Percentiles rank a stretch among this genome's conserved stretches.
Conservation (phyloP, 2,888 invertebrate species). For the Ecliptopera silaceata region DNA sequence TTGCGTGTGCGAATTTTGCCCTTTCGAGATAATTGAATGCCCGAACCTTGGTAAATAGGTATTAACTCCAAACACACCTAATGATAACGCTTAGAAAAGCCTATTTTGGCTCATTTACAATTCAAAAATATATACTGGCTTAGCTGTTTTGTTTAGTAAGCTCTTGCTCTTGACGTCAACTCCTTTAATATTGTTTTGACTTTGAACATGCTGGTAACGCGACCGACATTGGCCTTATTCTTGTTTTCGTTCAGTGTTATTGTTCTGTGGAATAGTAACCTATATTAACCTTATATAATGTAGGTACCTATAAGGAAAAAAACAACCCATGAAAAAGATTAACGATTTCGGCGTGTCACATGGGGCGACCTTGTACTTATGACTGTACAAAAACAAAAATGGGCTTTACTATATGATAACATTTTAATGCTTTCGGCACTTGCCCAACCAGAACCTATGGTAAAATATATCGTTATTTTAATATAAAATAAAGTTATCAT, state of each 20-base stretch:
- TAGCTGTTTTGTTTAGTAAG: neutral
- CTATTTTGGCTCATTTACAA: neutral
- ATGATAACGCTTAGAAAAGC: neutral
- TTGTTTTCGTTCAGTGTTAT: constrained; percentile 36
- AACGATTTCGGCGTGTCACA: constrained; percentile 38
- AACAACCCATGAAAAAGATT: constrained; percentile 43
- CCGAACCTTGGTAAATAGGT: neutral
- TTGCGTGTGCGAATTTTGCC: constrained; percentile 52
- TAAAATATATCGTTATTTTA: constrained; percentile 24
- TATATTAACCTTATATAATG: constrained; percentile 36
- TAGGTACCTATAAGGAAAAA: constrained; percentile 42
- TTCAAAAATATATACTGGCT: neutral
- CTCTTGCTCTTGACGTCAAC: constrained; percentile 34
- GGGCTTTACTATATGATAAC: no score
- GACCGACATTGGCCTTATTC: constrained; percentile 42
- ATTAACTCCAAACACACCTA: neutral
- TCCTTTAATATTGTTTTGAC: constrained; percentile 37
- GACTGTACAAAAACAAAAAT: no score
- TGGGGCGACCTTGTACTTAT: constrained; percentile 41
- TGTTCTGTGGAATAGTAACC: constrained; percentile 34
- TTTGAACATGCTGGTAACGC: constrained; percentile 30
- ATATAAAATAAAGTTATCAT: constrained; percentile 27
- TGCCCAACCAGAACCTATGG: constrained; percentile 17
- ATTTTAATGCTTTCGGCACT: neutral
- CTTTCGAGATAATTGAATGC: constrained; percentile 10